phyloP scores from a whole-genome alignment of 2,113 vertebrate species.

The Actenoides hombroni region DNA sequence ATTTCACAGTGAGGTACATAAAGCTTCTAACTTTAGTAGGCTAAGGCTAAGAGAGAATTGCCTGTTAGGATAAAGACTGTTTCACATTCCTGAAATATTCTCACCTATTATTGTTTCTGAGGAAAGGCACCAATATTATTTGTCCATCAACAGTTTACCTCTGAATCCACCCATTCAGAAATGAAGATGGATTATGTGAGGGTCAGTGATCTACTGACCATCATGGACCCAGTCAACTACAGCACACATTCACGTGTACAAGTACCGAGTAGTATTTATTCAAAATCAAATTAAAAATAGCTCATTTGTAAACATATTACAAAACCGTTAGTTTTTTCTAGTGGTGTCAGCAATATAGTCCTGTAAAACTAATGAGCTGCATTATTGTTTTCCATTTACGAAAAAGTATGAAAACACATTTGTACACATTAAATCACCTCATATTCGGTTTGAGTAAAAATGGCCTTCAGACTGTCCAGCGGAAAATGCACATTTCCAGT shows the following conservation, averaged over 20 bases:
- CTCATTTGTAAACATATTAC: slow-evolving; percentile 64
- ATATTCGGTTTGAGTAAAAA: neutral
- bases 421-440: neutral
- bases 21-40: slow-evolving; percentile 62
- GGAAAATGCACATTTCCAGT: neutral
- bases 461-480: neutral
- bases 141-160: neutral
- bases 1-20: slow-evolving; percentile 76
- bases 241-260: neutral
- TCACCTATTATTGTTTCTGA: slow-evolving; percentile 7
- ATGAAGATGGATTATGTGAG: slow-evolving; percentile 4
- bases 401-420: neutral
- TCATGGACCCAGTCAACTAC: neutral
- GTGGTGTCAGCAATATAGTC: slow-evolving; percentile 49
- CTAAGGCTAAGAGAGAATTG: slow-evolving; percentile 37
- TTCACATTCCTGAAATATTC: slow-evolving; percentile 64
- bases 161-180: neutral
- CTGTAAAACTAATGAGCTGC: slow-evolving; percentile 27
- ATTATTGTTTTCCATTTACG: neutral
- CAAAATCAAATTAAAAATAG: neutral
- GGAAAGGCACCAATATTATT: slow-evolving; percentile 32
- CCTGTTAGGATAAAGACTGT: slow-evolving; percentile 1
- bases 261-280: slow-evolving; percentile 45
- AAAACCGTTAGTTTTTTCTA: slow-evolving; percentile 59
- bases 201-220: neutral